Evolutionary conservation across 1,140 invertebrate species (phyloP), one percentile per base, ranked within the genome.

Genomic region (Drepana arcuata): DNA sequence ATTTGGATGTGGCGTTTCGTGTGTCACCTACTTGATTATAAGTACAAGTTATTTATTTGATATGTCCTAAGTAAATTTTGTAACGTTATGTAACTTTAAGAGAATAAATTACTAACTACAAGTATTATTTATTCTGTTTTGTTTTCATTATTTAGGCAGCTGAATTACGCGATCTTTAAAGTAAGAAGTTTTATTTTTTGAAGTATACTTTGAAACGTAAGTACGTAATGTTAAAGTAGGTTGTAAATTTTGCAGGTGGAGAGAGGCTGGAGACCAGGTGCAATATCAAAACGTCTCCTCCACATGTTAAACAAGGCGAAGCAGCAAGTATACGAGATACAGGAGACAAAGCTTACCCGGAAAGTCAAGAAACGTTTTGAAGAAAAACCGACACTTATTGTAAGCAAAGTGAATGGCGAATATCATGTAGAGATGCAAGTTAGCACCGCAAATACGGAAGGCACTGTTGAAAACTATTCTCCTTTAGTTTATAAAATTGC

Each of bases 41-140:
- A 40, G 4, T 72, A 62, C 60, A 61, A 49, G 25, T 30, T 56
- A 57, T 61, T 56, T 57, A 53, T 75, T 74, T 67, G 61, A 52
- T 69, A 37, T 44, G 53, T 70, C 28, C 15, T 73, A 68, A 64
- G 61, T 66, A 74, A 72, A 67, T 64, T 57, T 55, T 55, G 60
- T 71, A 74, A 68, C 58, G 64, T 72, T 58, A 42, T 41, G 34
- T 67, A 57, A 57, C 41, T 50, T 16, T 52, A 42, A 57, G 49
- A 30, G 14, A 41, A 38, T 45, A 45, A 45, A 45, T 30, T 45
- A 41, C 45, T 45, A 21, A 34, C 18, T 16, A 25, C 14, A 15
- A 4, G 26, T 26, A 27, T 27, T 7, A 11, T n/a, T 27, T n/a
- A 9, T 1, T 5, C 7, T n/a, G 27, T 29, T 11, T 29, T 29